These are phyloP conservation scores for Chelon auratus DNA, from an alignment of 2,797 vertebrate species.

Conservation along the genomic window DNA sequence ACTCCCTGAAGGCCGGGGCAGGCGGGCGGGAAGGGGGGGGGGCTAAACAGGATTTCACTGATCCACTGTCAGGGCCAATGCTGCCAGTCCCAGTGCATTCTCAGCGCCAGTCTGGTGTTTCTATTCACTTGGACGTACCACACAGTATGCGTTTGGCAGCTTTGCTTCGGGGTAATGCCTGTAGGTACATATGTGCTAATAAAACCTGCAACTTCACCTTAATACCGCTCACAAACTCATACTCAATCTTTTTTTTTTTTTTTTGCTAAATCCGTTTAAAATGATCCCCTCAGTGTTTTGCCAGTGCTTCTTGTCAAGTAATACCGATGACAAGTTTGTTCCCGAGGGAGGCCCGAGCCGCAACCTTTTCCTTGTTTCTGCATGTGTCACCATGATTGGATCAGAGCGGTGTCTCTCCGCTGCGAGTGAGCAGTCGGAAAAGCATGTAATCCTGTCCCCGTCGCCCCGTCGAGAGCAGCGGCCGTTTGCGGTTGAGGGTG, in stretches of 20 bases:
- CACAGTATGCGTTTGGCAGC: slow-evolving; percentile 26
- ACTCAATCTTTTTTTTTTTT: neutral
- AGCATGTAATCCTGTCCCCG: slow-evolving; percentile 72
- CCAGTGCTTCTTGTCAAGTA: slow-evolving; percentile 26
- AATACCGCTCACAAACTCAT: slow-evolving; percentile 1
- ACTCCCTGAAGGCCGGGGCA: slow-evolving; percentile 43
- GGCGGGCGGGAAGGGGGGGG: slow-evolving; percentile 41
- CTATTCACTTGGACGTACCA: slow-evolving; percentile 21
- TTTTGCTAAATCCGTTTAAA: slow-evolving; percentile 38
- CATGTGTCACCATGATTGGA: slow-evolving; percentile 65
- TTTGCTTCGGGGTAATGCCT: slow-evolving; percentile 23
- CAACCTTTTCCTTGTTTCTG: slow-evolving; percentile 57
- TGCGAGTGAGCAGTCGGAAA: slow-evolving; percentile 64
- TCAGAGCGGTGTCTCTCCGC: slow-evolving; percentile 64
- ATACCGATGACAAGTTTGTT: slow-evolving; percentile 36
- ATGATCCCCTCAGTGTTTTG: slow-evolving; percentile 9
- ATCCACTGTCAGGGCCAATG: slow-evolving; percentile 47
- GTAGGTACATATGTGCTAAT: slow-evolving; percentile 23
- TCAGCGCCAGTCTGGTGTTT: slow-evolving; percentile 36
- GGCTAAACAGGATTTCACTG: slow-evolving; percentile 69
- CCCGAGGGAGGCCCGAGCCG: slow-evolving; percentile 27
- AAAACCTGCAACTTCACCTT: slow-evolving; percentile 19
- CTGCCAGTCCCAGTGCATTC: slow-evolving; percentile 37
- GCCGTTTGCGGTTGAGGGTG: slow-evolving; percentile 27
- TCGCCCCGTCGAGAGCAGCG: slow-evolving; percentile 45